Base-by-base conservation (phyloP, 1,140 invertebrate species). In the Sitodiplosis mosellana region DNA sequence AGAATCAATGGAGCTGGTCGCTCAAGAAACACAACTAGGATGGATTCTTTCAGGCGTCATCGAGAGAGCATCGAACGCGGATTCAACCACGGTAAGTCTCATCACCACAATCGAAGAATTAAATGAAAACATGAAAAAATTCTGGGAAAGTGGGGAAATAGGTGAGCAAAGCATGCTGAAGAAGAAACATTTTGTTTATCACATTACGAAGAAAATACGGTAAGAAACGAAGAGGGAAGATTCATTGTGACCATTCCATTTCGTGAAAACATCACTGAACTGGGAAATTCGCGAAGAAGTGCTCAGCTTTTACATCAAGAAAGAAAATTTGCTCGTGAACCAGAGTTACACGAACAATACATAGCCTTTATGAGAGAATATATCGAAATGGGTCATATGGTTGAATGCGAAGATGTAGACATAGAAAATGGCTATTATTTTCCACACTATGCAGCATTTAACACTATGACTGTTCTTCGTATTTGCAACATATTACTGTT, bases 331-430 rank as follows among this genome's bases (percentile, higher is more conserved):
- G 51, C 50, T 46, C 8, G 56, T 46, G 38, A 53, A 54, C 5
- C 53, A 55, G 33, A 53, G 8, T 20, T 55, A 2, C 49, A 47
- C 46, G 33, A n/a, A 4, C 19, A 55, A 47, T 53, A 58, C 22
- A 22, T 37, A 17, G n/a, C 51, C 52, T 56, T 55, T 33, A 55
- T 63, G 48, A 50, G 59, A 48, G 57, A 61, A 47, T 67, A 59
- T 46, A 15, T 59, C 12, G 48, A 56, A 1, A 49, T 60, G 8
- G 57, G 57, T 5, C 61, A 66, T 50, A 61, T 66, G 52, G 55
- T 52, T 40, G 56, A 61, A 48, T 50, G 61, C 36, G 58, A 51
- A 33, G 49, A 56, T 2, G 49, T 56, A 33, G 40, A 55, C 11
- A 2, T 42, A 1, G n/a, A 57, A 12, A 14, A 51, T 12, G 8